Evolutionary conservation across 1,140 invertebrate species (phyloP).

Genomic region (Caenorhabditis brenneri): DNA sequence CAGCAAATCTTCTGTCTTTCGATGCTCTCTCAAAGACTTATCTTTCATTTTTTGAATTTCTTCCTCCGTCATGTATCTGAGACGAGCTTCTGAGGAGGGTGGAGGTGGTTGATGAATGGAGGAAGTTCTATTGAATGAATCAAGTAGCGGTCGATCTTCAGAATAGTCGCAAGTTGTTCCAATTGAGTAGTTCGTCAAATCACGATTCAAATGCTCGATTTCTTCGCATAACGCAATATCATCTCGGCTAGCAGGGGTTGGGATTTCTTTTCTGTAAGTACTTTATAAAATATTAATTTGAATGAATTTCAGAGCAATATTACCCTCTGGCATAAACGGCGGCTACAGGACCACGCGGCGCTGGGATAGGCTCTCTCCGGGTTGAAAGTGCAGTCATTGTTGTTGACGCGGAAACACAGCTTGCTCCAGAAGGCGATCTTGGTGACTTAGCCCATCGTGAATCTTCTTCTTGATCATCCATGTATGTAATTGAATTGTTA

Average conservation of each 20-base stretch:
- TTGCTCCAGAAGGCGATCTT: neutral
- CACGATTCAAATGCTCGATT: slow-evolving; percentile 58
- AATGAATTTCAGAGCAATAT: neutral
- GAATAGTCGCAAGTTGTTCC: slow-evolving; percentile 56
- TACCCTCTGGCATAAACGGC: slow-evolving; percentile 38
- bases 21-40: slow-evolving; percentile 56
- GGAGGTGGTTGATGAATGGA: neutral
- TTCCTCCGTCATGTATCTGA: slow-evolving; percentile 53
- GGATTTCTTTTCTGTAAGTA: slow-evolving; percentile 16
- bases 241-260: neutral
- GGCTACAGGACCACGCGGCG: slow-evolving; percentile 26
- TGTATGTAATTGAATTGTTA: neutral
- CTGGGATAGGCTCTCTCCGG: slow-evolving; percentile 9
- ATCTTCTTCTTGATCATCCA: slow-evolving; percentile 1
- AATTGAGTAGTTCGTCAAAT: slow-evolving; percentile 66
- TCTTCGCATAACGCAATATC: slow-evolving; percentile 57
- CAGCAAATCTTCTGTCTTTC: slow-evolving; percentile 56
- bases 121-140: neutral
- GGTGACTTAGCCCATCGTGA: neutral
- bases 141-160: slow-evolving; percentile 59
- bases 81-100: neutral
- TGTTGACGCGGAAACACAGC: neutral
- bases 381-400: neutral
- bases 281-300: no score
- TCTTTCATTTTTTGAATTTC: slow-evolving; percentile 55